A percentile compares a stretch with the other conserved stretches of the same genome.
phyloP scores from a whole-genome alignment of 2,113 vertebrate genomes.

The Marmota monax region DNA sequence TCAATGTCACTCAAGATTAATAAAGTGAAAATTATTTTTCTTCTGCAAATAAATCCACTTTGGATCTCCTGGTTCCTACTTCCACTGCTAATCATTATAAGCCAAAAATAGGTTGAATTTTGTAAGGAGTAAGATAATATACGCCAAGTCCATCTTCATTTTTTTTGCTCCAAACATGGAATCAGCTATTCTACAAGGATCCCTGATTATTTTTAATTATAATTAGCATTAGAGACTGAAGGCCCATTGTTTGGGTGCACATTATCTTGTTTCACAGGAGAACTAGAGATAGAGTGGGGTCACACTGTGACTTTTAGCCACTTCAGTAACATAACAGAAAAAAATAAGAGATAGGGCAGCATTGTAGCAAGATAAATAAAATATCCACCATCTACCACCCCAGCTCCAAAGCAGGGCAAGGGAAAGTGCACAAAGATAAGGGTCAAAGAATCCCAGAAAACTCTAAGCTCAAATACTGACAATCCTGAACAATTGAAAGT shows the following conservation, averaged over 20 bases:
- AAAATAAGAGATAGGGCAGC: not conserved
- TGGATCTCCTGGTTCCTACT: not conserved
- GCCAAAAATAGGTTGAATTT: not conserved
- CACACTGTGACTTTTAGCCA: not conserved
- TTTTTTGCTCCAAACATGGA: not conserved
- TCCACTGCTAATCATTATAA: not conserved
- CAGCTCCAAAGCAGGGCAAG: no score
- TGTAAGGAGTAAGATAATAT: not conserved
- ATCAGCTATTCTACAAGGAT: not conserved
- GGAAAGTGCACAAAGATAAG: not conserved
- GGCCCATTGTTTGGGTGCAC: not conserved
- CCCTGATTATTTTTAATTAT: not conserved
- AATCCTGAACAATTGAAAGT: not conserved
- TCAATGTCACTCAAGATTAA: not conserved
- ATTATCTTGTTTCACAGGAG: not conserved
- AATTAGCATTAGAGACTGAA: slow-evolving; percentile 43
- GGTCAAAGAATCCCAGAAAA: not conserved
- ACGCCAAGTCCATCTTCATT: not conserved
- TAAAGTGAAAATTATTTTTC: not conserved
- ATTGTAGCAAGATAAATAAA: not conserved
- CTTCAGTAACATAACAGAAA: not conserved
- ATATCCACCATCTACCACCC: not conserved
- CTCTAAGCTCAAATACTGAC: not conserved
- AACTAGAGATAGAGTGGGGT: not conserved
- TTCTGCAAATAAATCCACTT: not conserved